Evolutionary conservation across 2,797 vertebrate genomes (phyloP), one percentile per base, ranked within the genome.

Genomic region (Acrossocheilus wenchowensis): DNA sequence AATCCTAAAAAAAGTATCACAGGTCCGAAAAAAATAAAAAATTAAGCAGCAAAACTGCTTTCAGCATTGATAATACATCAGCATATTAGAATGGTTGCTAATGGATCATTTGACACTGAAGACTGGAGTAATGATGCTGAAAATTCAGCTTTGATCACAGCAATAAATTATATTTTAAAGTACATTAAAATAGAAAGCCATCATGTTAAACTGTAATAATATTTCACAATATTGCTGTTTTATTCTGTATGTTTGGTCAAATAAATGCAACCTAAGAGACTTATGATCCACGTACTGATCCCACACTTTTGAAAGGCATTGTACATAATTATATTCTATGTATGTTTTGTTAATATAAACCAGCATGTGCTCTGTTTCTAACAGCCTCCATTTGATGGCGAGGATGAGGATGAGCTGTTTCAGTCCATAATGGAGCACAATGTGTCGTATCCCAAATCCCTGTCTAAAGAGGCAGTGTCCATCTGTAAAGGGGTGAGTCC

Each of bases 341-440:
- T n/a, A 36, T 73, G 19, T 75, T 74, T 26, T 26, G 26, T 26
- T 48, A 11, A 74, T 74, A 50, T 74, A 52, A 54, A 34, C 19
- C 15, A 21, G 0, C 19, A 50, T 23, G 60, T 36, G 43, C 21
- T 85, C 14, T 68, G 41, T 79, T 90, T 7, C 77, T 66, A 57
- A 90, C 90, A 99, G 98, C 98, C 98, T 50, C 98, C 98, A 0
- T 99, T 99, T 89, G 98, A 99, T 6, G 98, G 98, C 0, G 98
- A 99, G 90, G 98, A 99, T 0, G 98, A 99, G 88, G 98, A 99
- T 0, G 98, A 99, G 87, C 96, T 99, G 72, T 99, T 99, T 92
- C 98, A 99, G 93, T 99, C 97, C 74, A 99, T 99, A 91, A 99
- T 99, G 98, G 98, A 99, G 91, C 98, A 99, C 91, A 99, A 99